Conservation (phyloP, 1,140 invertebrate genomes). For the Lordiphosa collinella region DNA sequence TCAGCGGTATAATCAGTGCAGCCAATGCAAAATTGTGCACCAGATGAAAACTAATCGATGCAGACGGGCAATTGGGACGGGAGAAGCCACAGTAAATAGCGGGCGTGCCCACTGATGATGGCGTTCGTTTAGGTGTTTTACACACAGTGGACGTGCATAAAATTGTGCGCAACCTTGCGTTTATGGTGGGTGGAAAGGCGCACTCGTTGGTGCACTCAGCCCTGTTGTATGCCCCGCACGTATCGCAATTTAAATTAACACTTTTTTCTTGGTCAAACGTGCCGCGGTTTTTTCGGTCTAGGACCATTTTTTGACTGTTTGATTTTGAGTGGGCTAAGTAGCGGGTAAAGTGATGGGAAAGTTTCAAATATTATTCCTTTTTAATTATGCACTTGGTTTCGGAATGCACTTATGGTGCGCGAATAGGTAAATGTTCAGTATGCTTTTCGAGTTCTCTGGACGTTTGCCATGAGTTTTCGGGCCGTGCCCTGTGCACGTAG, state of each 20-base stretch:
- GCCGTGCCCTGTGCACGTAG: too few relatives aligned
- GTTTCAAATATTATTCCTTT: slow-evolving; percentile 35
- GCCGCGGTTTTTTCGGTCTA: slow-evolving; percentile 53
- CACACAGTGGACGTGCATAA: slow-evolving; percentile 76
- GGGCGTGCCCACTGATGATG: slow-evolving; percentile 29
- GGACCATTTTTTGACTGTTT: slow-evolving; percentile 34
- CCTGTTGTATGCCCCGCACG: slow-evolving; percentile 53
- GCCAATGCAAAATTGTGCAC: slow-evolving; percentile 65
- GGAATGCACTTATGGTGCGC: too few relatives aligned
- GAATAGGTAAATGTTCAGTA: too few relatives aligned
- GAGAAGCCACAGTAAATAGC: slow-evolving; percentile 24
- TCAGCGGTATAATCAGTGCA: slow-evolving; percentile 61
- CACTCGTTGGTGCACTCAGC: slow-evolving; percentile 11
- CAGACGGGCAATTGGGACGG: slow-evolving; percentile 19
- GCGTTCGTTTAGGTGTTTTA: slow-evolving; percentile 70
- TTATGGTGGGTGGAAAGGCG: slow-evolving; percentile 32
- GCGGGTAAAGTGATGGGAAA: background rate
- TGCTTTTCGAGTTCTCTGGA: too few relatives aligned
- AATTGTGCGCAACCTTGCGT: slow-evolving; percentile 60
- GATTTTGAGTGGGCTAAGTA: slow-evolving; percentile 7
- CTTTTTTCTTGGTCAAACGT: slow-evolving; percentile 69
- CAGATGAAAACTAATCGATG: slow-evolving; percentile 77
- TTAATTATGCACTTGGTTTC: slow-evolving; percentile 69
- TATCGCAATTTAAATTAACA: slow-evolving; percentile 77
- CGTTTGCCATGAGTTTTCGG: too few relatives aligned